Evolutionary conservation across 2,797 vertebrate species (phyloP), one percentile per base, ranked within the genome.

Genomic region (Ctenochaetus hawaiiensis): DNA sequence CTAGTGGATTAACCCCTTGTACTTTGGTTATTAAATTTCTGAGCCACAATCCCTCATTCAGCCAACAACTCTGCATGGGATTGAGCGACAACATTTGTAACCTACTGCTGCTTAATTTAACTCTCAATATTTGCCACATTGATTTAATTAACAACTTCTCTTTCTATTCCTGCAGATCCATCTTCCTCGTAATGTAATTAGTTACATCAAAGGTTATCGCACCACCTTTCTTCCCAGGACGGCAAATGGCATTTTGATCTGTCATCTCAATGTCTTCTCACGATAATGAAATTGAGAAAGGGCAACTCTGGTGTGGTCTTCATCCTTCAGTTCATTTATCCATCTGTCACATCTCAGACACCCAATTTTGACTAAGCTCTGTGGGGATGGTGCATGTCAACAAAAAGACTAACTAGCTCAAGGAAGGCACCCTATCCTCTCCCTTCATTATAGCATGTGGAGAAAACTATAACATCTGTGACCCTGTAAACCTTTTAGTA

Each of bases 201-300:
- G 53, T 73, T 49, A 52, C 41, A 77, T 59, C n/a, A 76, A 81
- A 81, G 73, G 65, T 85, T 58, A 83, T 73, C 6, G 5, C 17
- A 4, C 45, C 61, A 57, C 5, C 6, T 79, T 67, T 79, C 64
- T 43, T 48, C 34, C 62, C 23, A n/a, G 64, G 67, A 72, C 39
- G 63, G n/a, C 68, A 73, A 81, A 78, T 84, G 41, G 53, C 64
- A 81, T 88, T 87, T 84, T 76, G 54, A 72, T 75, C 34, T 39
- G 45, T 41, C 61, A 75, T 65, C 71, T 52, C 51, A 78, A 69
- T 44, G 1, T 22, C 52, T 34, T 7, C 12, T 16, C 14, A 18
- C 11, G 62, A 59, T 69, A 73, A 79, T 75, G 49, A 79, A 72
- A 56, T 39, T 52, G 18, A 74, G 71, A 78, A 78, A 75, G 65